A percentile compares a stretch with the other conserved stretches of the same genome.
phyloP scores from a whole-genome alignment of 53 echinoderm and acorn worm genomes.

The Zoroaster sp. region DNA sequence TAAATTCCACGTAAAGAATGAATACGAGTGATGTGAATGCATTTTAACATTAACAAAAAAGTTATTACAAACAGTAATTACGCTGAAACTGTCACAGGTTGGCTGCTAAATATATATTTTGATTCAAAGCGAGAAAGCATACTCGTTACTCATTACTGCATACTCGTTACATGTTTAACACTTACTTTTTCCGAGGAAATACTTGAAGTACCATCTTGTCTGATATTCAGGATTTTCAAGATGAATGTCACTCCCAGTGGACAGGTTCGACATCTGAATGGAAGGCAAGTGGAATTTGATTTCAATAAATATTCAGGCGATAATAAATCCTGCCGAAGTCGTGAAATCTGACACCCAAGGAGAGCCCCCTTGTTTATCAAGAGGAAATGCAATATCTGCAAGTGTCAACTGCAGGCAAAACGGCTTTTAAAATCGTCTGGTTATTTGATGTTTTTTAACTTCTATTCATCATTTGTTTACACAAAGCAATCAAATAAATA shows the following conservation, averaged over 20 bases:
- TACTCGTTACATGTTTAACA: no score
- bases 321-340: background rate
- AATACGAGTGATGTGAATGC: no score
- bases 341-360: background rate
- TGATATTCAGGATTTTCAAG: slow-evolving; percentile 98
- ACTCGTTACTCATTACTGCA: no score
- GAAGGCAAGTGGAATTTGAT: background rate
- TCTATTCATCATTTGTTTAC: background rate
- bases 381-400: background rate
- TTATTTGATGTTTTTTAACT: background rate
- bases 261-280: slow-evolving; percentile 70
- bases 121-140: no score
- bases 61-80: no score
- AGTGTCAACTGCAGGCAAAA: background rate
- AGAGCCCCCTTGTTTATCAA: background rate
- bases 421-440: background rate
- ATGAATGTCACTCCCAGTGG: slow-evolving; percentile 96
- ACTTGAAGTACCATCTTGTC: slow-evolving; percentile 98
- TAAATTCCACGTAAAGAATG: no score
- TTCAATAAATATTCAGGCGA: background rate
- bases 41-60: no score
- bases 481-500: background rate
- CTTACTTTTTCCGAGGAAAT: slow-evolving; percentile 99
- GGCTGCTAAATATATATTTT: no score
- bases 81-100: no score